Base-by-base conservation (phyloP, 2,113 vertebrate species). In the Asarcornis scutulata region DNA sequence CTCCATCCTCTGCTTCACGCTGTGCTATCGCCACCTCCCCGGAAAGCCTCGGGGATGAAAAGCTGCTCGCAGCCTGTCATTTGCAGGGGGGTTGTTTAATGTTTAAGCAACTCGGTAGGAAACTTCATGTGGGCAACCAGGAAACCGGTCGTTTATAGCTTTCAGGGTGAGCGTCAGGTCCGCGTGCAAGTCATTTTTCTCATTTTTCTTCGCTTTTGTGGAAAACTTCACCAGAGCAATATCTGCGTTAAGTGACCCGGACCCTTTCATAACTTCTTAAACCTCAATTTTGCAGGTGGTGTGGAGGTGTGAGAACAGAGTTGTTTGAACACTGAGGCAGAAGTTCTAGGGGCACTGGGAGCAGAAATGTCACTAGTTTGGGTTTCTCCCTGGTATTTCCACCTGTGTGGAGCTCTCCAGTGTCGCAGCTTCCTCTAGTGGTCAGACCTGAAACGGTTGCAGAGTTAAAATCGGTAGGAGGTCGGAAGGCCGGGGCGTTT, bases 361-460 rank as follows among this genome's bases (percentile, higher is more conserved):
- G 56, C 71, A 11, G 67, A 0, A 66, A 8, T 20, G 88, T 2
- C 46, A 4, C 36, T 0, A 1, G 3, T 31, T 29, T 0, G 67
- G 75, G 5, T 52, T 56, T 6, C 15, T 82, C 34, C 44, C 16
- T 2, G 7, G 22, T 9, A 11, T 17, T 4, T 4, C 17, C 18
- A 59, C 16, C 34, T 0, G 16, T 34, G 75, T 6, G 1, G 62
- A 18, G 42, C 89, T 85, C 2, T 3, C 48, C 79, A 0, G 88
- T 55, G 90, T 44, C 69, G 6, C 91, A 92, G 96, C 96, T 93
- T 96, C 95, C 96, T 97, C 95, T 96, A 94, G 96, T 2, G 95
- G 93, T 89, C 80, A 22, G 21, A 17, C 17, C 18, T 11, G n/a
- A 71, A 17, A 78, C 3, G 31, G 2, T 46, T 40, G 71, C 7